Base-by-base conservation (phyloP, 2,888 invertebrate genomes). In the Salpingus planirostris region DNA sequence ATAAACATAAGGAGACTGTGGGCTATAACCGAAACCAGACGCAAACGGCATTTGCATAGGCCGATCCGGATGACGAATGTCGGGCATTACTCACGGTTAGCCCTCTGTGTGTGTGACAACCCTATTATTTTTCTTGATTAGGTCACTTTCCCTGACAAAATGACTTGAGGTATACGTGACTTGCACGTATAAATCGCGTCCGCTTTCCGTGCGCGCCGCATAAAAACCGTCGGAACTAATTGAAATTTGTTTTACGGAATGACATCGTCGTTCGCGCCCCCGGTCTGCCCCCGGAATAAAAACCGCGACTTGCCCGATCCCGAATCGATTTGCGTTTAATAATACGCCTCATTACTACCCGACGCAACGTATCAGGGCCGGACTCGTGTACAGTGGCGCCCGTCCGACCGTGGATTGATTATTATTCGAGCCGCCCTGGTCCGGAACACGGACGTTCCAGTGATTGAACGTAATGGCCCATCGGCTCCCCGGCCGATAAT, bases 101-200 rank as follows among this genome's bases (percentile, higher is more conserved):
- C 46, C 44, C 50, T 50, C 38, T 46, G n/a, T n/a, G 44, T 44
- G 42, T 49, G 46, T 46, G 46, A 53, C 57, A 53, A 47, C 51
- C 51, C 55, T 55, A 59, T 59, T 60, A 59, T 57, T 59, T 57
- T 55, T 51, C 49, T 51, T 58, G 59, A 60, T 61, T 61, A 58
- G 56, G 54, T 55, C 57, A 54, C 57, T 57, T 55, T 53, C 49
- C 44, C 50, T 57, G 59, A 57, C 58, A 59, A 59, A 59, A 59
- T 50, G 55, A 53, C 58, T 53, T 48, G 52, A 44, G n/a, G n/a
- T n/a, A n/a, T 46, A 56, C 60, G 58, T 58, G 59, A 54, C 54
- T 46, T 30, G 47, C 43, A 45, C 45, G 36, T 38, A 46, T 43
- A 54, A 53, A 52, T 45, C 40, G 39, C 24, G 36, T 25, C 25